These are phyloP conservation scores for Tragelaphus buxtoni DNA, from an alignment of 2,113 vertebrate species.

Conservation along the genomic window DNA sequence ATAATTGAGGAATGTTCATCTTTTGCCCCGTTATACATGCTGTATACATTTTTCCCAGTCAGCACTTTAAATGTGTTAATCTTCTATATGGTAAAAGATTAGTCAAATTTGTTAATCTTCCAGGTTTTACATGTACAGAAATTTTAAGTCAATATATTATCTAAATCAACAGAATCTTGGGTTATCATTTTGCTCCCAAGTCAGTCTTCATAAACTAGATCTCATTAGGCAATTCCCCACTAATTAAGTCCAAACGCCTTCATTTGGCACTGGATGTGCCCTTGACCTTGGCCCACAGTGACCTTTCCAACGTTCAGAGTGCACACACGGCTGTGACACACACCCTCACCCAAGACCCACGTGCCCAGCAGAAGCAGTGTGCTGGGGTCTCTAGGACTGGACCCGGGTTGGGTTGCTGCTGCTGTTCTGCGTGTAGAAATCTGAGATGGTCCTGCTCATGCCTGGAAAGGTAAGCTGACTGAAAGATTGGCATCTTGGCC, in stretches of 20 bases:
- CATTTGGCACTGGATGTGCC: not conserved
- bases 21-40: not conserved
- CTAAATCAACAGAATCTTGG: not conserved
- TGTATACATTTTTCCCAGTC: not conserved
- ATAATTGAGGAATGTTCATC: not conserved
- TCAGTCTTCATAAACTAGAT: not conserved
- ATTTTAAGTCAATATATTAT: not conserved
- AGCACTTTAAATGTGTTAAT: not conserved
- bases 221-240: not conserved
- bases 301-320: not conserved
- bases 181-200: not conserved
- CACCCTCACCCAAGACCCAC: not conserved
- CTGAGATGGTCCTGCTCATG: not conserved
- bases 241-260: not conserved
- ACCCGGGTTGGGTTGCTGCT: too few relatives aligned
- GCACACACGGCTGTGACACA: too few relatives aligned
- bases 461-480: not conserved
- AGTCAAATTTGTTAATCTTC: not conserved
- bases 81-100: not conserved
- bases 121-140: not conserved
- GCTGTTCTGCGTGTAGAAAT: fast-evolving
- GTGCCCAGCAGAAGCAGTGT: fast-evolving
- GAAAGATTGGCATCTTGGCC: not conserved
- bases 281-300: not conserved
- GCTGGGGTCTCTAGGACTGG: fast-evolving